phyloP scores from a whole-genome alignment of 2,113 vertebrate species.

The Archocentrus centrarchus region DNA sequence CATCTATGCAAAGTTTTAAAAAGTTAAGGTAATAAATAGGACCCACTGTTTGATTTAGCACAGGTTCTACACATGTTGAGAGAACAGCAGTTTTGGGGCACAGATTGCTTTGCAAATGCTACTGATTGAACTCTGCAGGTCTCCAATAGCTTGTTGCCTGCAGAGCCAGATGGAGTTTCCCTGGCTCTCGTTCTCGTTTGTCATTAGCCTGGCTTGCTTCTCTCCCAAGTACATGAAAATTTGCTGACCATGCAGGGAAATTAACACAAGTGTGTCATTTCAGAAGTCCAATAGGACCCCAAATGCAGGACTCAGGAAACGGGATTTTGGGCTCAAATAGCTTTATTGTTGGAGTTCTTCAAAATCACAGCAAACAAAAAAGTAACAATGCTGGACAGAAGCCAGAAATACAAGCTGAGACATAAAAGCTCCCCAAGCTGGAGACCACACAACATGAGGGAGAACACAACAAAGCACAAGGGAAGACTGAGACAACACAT shows the following conservation, averaged over 20 bases:
- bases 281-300: neutral
- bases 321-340: no score
- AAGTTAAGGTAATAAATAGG: neutral
- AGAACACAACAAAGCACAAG: no score
- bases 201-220: constrained; percentile 30
- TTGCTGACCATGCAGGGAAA: constrained; percentile 33
- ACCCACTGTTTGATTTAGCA: no score
- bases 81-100: constrained; percentile 31
- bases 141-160: constrained; percentile 45
- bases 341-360: no score
- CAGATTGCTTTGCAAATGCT: constrained; percentile 62
- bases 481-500: no score
- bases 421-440: no score
- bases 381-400: no score
- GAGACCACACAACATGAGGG: no score
- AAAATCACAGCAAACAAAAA: no score
- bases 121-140: constrained; percentile 62
- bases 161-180: constrained; percentile 39
- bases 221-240: constrained; percentile 21
- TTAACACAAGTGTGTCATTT: neutral
- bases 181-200: constrained; percentile 27
- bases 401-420: no score
- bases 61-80: neutral
- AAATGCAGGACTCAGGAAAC: no score
- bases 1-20: neutral